Conservation (phyloP, 2,113 vertebrate genomes). For the Corvus moneduloides region DNA sequence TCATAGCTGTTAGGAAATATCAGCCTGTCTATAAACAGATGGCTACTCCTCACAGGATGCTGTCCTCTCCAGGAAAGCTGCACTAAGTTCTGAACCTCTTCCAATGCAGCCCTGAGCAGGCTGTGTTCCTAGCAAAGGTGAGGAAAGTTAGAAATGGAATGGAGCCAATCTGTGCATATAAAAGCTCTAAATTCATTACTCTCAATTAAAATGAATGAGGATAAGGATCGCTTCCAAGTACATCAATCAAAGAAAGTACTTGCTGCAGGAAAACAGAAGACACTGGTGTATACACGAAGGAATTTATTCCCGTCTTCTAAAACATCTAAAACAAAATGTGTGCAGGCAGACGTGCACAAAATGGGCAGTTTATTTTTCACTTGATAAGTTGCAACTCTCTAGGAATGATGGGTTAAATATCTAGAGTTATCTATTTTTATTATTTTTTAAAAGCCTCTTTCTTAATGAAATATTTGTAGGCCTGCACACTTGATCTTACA, state of each 20-base stretch:
- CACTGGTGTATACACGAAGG: background rate
- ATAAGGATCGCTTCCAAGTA: conserved; percentile 62
- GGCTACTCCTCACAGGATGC: conserved; percentile 24
- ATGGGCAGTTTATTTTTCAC: background rate
- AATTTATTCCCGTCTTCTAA: conserved; percentile 22
- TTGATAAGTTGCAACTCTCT: background rate
- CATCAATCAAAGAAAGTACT: conserved; percentile 67
- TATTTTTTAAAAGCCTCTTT: background rate
- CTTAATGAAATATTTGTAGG: background rate
- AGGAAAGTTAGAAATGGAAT: conserved; percentile 63
- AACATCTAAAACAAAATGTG: background rate
- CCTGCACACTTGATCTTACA: background rate
- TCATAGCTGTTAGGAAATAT: conserved; percentile 22
- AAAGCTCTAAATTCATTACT: conserved; percentile 67
- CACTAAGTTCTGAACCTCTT: conserved; percentile 33
- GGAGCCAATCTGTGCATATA: conserved; percentile 37
- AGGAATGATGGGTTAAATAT: background rate
- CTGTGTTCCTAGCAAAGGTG: conserved; percentile 55
- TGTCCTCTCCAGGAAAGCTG: background rate
- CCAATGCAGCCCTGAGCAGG: conserved; percentile 34
- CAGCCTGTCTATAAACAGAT: conserved; percentile 47
- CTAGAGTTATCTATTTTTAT: background rate
- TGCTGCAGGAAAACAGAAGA: conserved; percentile 65
- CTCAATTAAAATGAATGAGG: conserved; percentile 70
- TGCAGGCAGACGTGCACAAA: background rate